These are phyloP conservation scores for Brachyalestes nurse DNA, from an alignment of 2,797 vertebrate species.

Conservation along the genomic window DNA sequence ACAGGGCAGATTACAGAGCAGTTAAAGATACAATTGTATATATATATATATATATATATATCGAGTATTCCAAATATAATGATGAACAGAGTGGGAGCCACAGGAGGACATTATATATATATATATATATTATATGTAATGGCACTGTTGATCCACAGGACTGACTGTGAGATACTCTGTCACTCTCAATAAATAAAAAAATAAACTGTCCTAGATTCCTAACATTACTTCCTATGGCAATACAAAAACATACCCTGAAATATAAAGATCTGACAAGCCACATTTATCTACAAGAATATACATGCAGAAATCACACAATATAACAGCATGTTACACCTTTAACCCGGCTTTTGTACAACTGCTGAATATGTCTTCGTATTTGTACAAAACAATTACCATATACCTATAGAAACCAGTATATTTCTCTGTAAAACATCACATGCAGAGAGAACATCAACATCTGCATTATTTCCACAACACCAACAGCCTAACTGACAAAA, in stretches of 20 bases:
- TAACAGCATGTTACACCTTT: constrained; percentile 69
- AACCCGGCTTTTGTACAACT: constrained; percentile 78
- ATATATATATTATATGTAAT: constrained; percentile 68
- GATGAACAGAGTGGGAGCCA: constrained; percentile 48
- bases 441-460: constrained; percentile 63
- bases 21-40: not conserved
- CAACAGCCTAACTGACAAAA: constrained; percentile 55
- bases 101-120: constrained; percentile 57
- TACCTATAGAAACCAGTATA: constrained; percentile 75
- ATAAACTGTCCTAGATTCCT: constrained; percentile 87
- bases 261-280: constrained; percentile 86
- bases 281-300: constrained; percentile 88
- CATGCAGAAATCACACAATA: constrained; percentile 86
- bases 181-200: constrained; percentile 84
- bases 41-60: too few relatives aligned
- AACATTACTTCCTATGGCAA: constrained; percentile 89
- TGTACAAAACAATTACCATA: constrained; percentile 85
- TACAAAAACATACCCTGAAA: constrained; percentile 92
- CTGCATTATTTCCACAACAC: constrained; percentile 64
- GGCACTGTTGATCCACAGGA: constrained; percentile 78
- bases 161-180: constrained; percentile 55
- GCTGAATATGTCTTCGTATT: constrained; percentile 79
- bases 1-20: not conserved
- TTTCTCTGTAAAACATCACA: constrained; percentile 71
- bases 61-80: too few relatives aligned